phyloP scores from a whole-genome alignment of 2,888 invertebrate species.

The Platycheirus rosarum region DNA sequence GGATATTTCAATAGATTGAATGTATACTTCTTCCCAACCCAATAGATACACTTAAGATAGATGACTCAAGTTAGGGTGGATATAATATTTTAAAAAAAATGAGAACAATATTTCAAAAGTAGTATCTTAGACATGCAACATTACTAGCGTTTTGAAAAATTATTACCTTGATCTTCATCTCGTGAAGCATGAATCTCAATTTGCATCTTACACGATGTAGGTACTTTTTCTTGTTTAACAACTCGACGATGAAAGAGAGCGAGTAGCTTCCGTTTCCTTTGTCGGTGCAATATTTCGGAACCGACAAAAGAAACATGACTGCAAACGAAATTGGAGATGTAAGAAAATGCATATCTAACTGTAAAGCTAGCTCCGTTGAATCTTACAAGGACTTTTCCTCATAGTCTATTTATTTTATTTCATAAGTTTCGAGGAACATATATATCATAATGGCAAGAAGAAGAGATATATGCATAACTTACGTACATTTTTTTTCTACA shows the following conservation, averaged over 20 bases:
- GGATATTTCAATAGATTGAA: conserved; percentile 2
- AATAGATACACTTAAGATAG: too few relatives aligned
- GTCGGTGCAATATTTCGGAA: not conserved
- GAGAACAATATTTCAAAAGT: not conserved
- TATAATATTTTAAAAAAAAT: too few relatives aligned
- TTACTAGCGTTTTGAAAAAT: conserved; percentile 31
- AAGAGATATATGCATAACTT: not conserved
- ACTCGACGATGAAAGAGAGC: conserved; percentile 30
- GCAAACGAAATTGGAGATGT: conserved; percentile 1
- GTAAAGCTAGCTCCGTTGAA: conserved; percentile 16
- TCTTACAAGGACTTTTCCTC: conserved; percentile 24
- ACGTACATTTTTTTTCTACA: conserved; percentile 1
- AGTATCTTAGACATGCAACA: too few relatives aligned
- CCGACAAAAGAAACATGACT: not conserved
- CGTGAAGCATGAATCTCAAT: conserved; percentile 56
- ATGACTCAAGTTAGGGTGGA: too few relatives aligned
- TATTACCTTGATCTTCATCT: conserved; percentile 59
- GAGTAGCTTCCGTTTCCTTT: conserved; percentile 9
- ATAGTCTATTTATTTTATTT: conserved; percentile 19
- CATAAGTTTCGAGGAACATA: conserved; percentile 31
- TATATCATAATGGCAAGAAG: not conserved
- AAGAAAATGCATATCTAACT: not conserved
- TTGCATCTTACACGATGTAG: conserved; percentile 31
- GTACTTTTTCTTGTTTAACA: conserved; percentile 45
- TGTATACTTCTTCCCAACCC: too few relatives aligned